Evolutionary conservation across 2,888 invertebrate genomes (phyloP).

Genomic region (Seira ritae): DNA sequence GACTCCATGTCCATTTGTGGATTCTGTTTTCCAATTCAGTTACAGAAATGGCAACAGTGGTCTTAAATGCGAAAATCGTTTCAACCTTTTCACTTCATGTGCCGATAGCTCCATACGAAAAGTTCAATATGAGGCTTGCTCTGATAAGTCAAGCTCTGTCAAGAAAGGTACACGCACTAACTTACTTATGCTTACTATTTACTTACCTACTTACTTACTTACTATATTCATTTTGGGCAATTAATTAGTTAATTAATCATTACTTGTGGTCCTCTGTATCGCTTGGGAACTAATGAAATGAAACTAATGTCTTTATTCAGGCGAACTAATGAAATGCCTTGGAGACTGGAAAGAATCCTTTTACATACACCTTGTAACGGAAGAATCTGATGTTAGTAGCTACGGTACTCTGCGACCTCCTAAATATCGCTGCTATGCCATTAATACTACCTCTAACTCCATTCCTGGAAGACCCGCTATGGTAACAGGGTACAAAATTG

Average conservation of each 20-base stretch:
- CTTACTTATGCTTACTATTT: too few species aligned
- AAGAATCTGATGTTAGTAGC: background rate
- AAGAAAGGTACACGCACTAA: conserved; percentile 26
- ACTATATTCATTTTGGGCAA: too few species aligned
- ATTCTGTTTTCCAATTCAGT: conserved; percentile 40
- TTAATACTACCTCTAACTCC: conserved; percentile 1
- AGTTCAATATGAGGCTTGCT: conserved; percentile 46
- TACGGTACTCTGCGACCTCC: conserved; percentile 12
- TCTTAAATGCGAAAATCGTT: conserved; percentile 22
- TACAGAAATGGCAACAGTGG: conserved; percentile 28
- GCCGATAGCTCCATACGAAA: conserved; percentile 26
- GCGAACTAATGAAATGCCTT: conserved; percentile 44
- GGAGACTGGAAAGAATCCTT: conserved; percentile 45
- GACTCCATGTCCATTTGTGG: conserved; percentile 51
- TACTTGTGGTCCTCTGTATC: too few species aligned
- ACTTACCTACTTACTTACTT: too few species aligned
- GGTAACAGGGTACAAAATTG: conserved; percentile 33
- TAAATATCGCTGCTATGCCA: conserved; percentile 45
- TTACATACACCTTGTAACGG: conserved; percentile 38
- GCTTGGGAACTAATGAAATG: too few species aligned
- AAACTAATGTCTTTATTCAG: conserved; percentile 30
- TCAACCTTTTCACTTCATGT: conserved; percentile 37
- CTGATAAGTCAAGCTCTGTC: conserved; percentile 11
- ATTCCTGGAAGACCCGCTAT: background rate
- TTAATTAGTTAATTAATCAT: background rate